phyloP scores from a whole-genome alignment of 2,888 invertebrate species.

The Agriopis aurantiaria region DNA sequence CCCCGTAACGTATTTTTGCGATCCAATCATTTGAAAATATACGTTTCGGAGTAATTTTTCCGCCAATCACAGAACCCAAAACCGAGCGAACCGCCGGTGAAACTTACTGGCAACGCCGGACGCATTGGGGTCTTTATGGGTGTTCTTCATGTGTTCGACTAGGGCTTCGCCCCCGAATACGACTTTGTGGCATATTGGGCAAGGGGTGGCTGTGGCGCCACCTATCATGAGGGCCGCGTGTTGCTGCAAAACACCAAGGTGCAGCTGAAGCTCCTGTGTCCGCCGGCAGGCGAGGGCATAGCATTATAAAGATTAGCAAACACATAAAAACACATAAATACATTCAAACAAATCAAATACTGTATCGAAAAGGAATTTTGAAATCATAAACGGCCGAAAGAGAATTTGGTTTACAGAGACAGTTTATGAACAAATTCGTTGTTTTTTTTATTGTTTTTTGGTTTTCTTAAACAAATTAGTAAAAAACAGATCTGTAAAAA shows the following conservation, averaged over 20 bases:
- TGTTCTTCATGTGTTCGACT: slow-evolving; percentile 98
- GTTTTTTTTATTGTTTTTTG: neutral
- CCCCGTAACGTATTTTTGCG: slow-evolving; percentile 45
- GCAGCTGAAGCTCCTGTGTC: slow-evolving; percentile 94
- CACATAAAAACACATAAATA: slow-evolving; percentile 62
- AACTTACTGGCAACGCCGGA: slow-evolving; percentile 96
- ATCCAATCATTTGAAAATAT: slow-evolving; percentile 41
- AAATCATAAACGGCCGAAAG: slow-evolving; percentile 62
- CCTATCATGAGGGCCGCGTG: slow-evolving; percentile 96
- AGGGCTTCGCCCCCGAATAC: slow-evolving; percentile 97
- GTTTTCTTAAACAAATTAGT: slow-evolving; percentile 10
- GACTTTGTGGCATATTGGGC: slow-evolving; percentile 97
- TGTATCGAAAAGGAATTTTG: slow-evolving; percentile 67
- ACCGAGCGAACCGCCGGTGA: slow-evolving; percentile 41
- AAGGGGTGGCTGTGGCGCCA: slow-evolving; percentile 96
- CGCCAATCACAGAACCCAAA: slow-evolving; percentile 45
- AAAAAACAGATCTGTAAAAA: slow-evolving; percentile 8
- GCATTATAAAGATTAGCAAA: slow-evolving; percentile 79
- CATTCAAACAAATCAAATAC: slow-evolving; percentile 46
- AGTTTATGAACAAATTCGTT: slow-evolving; percentile 1
- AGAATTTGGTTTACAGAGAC: slow-evolving; percentile 62
- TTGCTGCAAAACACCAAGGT: slow-evolving; percentile 98
- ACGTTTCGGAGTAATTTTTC: slow-evolving; percentile 49
- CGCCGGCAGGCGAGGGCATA: slow-evolving; percentile 81
- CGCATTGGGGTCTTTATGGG: slow-evolving; percentile 96